A percentile compares a stretch with the other conserved stretches of the same genome.
Conservation (phyloP, 1,140 invertebrate species). For the Heliconius hermathena region DNA sequence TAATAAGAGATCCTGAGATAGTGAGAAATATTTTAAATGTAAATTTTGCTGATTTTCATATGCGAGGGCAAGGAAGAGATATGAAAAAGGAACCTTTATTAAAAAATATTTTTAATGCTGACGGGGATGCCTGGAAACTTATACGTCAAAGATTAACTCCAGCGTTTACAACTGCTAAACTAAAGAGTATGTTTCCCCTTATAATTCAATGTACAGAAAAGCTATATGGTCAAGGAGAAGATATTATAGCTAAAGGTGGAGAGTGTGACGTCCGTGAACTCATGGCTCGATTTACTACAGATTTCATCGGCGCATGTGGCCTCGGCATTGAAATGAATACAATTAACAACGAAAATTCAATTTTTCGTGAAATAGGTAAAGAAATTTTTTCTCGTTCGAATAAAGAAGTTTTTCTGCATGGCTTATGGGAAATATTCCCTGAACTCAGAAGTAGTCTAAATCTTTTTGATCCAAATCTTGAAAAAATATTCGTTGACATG, state of each 20-base stretch:
- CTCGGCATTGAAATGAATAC: constrained; percentile 40
- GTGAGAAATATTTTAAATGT: constrained; percentile 51
- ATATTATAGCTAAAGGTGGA: constrained; percentile 22
- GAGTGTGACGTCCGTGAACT: constrained; percentile 33
- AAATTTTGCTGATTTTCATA: constrained; percentile 56
- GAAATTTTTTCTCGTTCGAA: constrained; percentile 26
- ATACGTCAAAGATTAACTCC: constrained; percentile 31
- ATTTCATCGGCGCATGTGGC: constrained; percentile 40
- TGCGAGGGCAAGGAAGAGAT: constrained; percentile 62
- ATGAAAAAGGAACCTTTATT: constrained; percentile 59
- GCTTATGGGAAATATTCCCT: constrained; percentile 25
- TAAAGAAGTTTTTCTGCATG: constrained; percentile 18
- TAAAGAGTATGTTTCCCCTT: constrained; percentile 40
- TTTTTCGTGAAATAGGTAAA: constrained; percentile 33
- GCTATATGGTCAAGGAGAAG: constrained; percentile 27
- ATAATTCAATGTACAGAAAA: constrained; percentile 36
- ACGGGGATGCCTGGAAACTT: constrained; percentile 56
- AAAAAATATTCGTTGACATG: constrained; percentile 23
- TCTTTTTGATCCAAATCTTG: constrained; percentile 17
- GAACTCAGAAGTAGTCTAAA: constrained; percentile 8
- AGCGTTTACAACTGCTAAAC: constrained; percentile 35
- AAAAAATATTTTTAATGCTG: constrained; percentile 67
- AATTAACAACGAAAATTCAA: constrained; percentile 33
- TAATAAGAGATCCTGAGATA: constrained; percentile 38
- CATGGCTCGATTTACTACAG: constrained; percentile 37